Base-by-base conservation (phyloP, 2,113 vertebrate species). In the Emydura subglobosa region DNA sequence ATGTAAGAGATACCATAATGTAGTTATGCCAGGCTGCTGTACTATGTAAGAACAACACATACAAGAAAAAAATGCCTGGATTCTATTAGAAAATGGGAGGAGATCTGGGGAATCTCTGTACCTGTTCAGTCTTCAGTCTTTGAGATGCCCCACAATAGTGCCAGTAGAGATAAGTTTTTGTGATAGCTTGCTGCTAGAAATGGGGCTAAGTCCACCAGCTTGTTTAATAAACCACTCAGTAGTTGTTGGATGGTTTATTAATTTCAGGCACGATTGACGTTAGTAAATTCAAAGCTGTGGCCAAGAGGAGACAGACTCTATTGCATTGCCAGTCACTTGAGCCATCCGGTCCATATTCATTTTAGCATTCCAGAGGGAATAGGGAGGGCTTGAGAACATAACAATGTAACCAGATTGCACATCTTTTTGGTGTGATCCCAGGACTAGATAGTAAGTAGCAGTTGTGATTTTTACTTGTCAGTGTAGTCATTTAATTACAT, bases 11-110 rank as follows among this genome's bases (percentile, higher is more conserved):
- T 50, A 57, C 59, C 94, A 12, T 82, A n/a, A 78, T 1, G 7
- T 2, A 9, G 44, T 96, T 54, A 65, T 1, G 0, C 72, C 79
- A 89, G 83, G 86, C 93, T 95, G 93, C 88, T 34, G 31, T 78
- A 79, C 81, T 88, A 94, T 96, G 90, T 94, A 92, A 95, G 94
- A 72, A 92, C 54, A 82, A 19, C 51, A 19, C 47, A 79, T 92
- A 50, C 81, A 50, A 16, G 94, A 93, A 92, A 19, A 51, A 39
- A 91, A 81, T 74, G 6, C 57, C 39, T 88, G 81, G 4, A 13
- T 94, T 88, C 42, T 57, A 8, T 54, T 87, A n/a, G 68, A 91
- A 94, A 51, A 53, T 25, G 2, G 25, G 1, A 10, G 3, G 92
- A 47, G 42, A 61, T 34, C 2, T 49, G 96, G 72, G 68, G 34